Evolutionary conservation across 2,113 vertebrate genomes (phyloP).

Genomic region (Arvicanthis niloticus): DNA sequence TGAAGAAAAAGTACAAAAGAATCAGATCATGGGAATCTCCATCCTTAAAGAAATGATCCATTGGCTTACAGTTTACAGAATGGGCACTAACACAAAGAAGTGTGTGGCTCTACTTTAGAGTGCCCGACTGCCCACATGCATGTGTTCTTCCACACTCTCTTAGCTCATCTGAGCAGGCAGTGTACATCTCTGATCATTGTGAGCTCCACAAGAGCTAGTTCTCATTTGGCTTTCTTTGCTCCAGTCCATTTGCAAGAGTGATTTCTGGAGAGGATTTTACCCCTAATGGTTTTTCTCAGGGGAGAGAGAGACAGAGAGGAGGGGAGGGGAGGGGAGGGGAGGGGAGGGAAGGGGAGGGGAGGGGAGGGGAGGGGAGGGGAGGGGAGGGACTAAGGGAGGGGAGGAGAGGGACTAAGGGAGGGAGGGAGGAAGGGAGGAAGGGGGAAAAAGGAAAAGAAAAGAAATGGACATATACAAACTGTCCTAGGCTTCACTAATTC

Average conservation of each 20-base stretch:
- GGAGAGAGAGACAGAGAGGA: background rate
- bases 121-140: fast-evolving
- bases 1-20: constrained; percentile 27
- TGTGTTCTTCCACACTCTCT: background rate
- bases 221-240: background rate
- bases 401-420: background rate
- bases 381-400: no score
- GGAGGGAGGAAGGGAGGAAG: background rate
- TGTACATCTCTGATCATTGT: background rate
- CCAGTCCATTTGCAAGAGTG: background rate
- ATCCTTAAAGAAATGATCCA: background rate
- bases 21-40: background rate
- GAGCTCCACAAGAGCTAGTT: background rate
- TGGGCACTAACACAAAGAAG: background rate
- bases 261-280: constrained; percentile 20
- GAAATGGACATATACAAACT: constrained; percentile 9
- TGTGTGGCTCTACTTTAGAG: background rate
- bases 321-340: fast-evolving
- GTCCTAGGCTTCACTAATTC: constrained; percentile 29
- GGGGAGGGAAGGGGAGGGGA: fast-evolving
- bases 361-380: no score
- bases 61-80: background rate
- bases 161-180: background rate
- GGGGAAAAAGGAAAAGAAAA: no score
- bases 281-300: constrained; percentile 39